These are phyloP conservation scores for Leucophenga maculata DNA, from an alignment of 2,888 invertebrate species.

Conservation along the genomic window DNA sequence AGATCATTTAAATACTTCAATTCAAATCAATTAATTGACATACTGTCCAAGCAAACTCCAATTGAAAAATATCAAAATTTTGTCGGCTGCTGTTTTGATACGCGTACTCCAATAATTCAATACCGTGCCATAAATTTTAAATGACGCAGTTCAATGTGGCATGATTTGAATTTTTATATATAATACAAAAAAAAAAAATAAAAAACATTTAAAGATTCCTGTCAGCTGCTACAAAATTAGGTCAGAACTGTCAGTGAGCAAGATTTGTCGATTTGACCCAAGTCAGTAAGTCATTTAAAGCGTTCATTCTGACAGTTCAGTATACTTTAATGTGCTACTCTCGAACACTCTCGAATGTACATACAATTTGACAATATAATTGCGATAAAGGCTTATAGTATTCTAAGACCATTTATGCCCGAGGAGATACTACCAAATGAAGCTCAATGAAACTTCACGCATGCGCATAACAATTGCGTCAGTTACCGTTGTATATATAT, in stretches of 20 bases:
- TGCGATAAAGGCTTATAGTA: conserved; percentile 24
- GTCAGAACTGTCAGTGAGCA: conserved; percentile 24
- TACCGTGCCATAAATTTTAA: too few relatives aligned
- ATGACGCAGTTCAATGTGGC: neutral
- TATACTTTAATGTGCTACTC: conserved; percentile 7
- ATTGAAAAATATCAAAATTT: too few relatives aligned
- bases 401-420: neutral
- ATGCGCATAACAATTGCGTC: conserved; percentile 14
- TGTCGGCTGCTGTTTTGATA: too few relatives aligned
- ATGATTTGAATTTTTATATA: conserved; percentile 2
- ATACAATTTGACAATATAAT: conserved; percentile 52
- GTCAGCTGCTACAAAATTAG: conserved; percentile 28
- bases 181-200: neutral
- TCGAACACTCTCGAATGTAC: conserved; percentile 9
- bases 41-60: too few relatives aligned
- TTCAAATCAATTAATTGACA: too few relatives aligned
- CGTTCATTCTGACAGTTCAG: conserved; percentile 20
- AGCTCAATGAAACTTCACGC: neutral
- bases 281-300: conserved; percentile 28
- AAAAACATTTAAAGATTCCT: neutral
- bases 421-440: neutral
- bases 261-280: conserved; percentile 43
- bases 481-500: conserved; percentile 1
- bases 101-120: too few relatives aligned
- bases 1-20: too few relatives aligned